Conservation (phyloP, 2,797 vertebrate genomes). For the Siniperca obscura region DNA sequence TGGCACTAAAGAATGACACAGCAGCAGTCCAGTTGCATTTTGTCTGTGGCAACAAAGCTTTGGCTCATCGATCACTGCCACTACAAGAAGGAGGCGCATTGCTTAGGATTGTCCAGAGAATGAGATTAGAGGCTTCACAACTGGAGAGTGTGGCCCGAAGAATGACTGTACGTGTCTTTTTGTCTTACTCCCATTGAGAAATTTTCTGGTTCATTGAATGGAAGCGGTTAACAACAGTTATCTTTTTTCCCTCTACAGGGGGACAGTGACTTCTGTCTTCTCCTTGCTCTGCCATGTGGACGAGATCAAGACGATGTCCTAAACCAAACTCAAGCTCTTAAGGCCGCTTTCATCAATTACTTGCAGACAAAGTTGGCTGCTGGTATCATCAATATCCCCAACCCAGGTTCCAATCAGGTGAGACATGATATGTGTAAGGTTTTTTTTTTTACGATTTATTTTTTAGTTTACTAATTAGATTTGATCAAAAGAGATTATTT, state of each 20-base stretch:
- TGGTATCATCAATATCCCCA: slow-evolving; percentile 98
- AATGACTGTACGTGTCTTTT: slow-evolving; percentile 89
- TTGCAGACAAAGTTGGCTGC: slow-evolving; percentile 97
- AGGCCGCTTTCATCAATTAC: slow-evolving; percentile 97
- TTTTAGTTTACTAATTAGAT: neutral
- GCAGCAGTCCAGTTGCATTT: slow-evolving; percentile 99
- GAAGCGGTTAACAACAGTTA: slow-evolving; percentile 35
- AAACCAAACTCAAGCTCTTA: slow-evolving; percentile 96
- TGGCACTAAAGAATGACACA: slow-evolving; percentile 97
- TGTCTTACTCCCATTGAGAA: neutral
- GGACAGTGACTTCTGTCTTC: slow-evolving; percentile 96
- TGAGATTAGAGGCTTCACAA: slow-evolving; percentile 96
- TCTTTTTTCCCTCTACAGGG: slow-evolving; percentile 82
- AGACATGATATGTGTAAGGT: slow-evolving; percentile 18
- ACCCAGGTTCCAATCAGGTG: slow-evolving; percentile 98
- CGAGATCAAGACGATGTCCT: slow-evolving; percentile 98
- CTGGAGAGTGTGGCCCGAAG: slow-evolving; percentile 95
- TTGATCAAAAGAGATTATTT: neutral
- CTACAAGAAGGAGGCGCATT: slow-evolving; percentile 94
- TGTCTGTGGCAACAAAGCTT: slow-evolving; percentile 95
- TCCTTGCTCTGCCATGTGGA: slow-evolving; percentile 96
- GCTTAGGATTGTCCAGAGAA: slow-evolving; percentile 95
- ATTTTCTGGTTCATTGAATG: slow-evolving; percentile 10
- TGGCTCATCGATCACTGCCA: slow-evolving; percentile 95
- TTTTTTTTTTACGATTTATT: neutral